Base-by-base conservation (phyloP, 2,113 vertebrate genomes). In the Cryptotis parvus region DNA sequence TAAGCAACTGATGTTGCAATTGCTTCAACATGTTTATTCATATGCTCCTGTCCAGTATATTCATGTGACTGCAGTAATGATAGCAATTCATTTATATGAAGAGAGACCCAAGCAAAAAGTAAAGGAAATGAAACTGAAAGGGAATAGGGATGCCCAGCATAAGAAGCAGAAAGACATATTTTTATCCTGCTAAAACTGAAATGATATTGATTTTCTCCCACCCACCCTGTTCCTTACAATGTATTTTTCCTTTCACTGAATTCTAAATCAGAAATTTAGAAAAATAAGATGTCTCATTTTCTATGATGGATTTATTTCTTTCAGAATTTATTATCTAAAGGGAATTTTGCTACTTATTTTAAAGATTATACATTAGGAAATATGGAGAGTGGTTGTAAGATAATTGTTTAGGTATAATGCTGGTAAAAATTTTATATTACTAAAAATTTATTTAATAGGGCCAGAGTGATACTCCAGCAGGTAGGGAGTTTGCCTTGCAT, bases 261-360 rank as follows among this genome's bases (percentile, higher is more conserved):
- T 63, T 12, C 33, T 73, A 74, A 41, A 58, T 63, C 10, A 43
- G n/a, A 74, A 0, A 8, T 22, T 20, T 29, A 75, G 33, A 31
- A 74, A 89, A 83, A 45, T 65, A 63, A 73, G 18, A 72, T 72
- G 26, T 45, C 11, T 9, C 31, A 91, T 69, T 84, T 87, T 80
- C 31, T 84, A 9, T 52, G 6, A 16, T 31, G 69, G 11, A 84
- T 14, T 1, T 4, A 61, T 78, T 91, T 24, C 4, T 78, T 91
- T 24, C 4, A 24, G 35, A 4, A 55, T 55, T 20, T 49, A 8
- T 49, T n/a, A 87, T 82, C n/a, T 58, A 37, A 66, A 35, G 22
- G 7, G 4, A 24, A 9, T 10, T 26, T 14, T 29, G 6, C 7
- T 11, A 41, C 35, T 26, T 31, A 2, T 35, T 52, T 22, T 41